Percentiles rank a stretch among this genome's conserved stretches.
Evolutionary conservation across 1,140 invertebrate species (phyloP).

Genomic region (Danaus plexippus): DNA sequence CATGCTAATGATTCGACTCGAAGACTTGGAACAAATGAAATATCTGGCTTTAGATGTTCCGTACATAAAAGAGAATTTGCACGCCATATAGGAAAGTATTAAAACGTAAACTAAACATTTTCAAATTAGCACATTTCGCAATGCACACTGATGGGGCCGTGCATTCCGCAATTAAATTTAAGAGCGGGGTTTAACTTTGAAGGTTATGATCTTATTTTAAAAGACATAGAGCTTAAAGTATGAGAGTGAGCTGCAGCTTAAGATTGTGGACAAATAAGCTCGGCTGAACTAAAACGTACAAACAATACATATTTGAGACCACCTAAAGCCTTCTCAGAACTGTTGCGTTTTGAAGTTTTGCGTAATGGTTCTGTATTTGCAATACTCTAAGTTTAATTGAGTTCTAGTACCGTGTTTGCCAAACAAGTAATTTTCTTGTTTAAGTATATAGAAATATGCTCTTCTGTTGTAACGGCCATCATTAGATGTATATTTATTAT

Average conservation of each 20-base stretch:
- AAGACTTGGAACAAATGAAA: too few relatives aligned
- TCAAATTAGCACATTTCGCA: conserved; percentile 59
- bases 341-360: conserved; percentile 23
- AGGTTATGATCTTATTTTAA: conserved; percentile 1
- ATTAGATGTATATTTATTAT: too few relatives aligned
- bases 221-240: conserved; percentile 9
- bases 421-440: conserved; percentile 21
- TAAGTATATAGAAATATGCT: too few relatives aligned
- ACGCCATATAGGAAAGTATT: conserved; percentile 45
- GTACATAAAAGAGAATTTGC: conserved; percentile 38
- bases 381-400: conserved; percentile 22
- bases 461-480: too few relatives aligned
- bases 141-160: conserved; percentile 34
- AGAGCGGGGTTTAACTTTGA: conserved; percentile 22
- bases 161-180: conserved; percentile 52
- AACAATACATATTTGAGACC: conserved; percentile 61
- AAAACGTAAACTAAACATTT: conserved; percentile 39
- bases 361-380: conserved; percentile 42
- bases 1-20: too few relatives aligned
- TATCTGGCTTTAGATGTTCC: not conserved
- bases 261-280: conserved; percentile 25
- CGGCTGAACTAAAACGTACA: conserved; percentile 47
- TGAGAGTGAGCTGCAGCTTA: conserved; percentile 17
- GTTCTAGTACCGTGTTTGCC: conserved; percentile 10
- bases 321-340: conserved; percentile 54